A percentile compares a stretch with the other conserved stretches of the same genome.
Evolutionary conservation across 2,113 vertebrate species (phyloP).

Genomic region (Colossoma macropomum): DNA sequence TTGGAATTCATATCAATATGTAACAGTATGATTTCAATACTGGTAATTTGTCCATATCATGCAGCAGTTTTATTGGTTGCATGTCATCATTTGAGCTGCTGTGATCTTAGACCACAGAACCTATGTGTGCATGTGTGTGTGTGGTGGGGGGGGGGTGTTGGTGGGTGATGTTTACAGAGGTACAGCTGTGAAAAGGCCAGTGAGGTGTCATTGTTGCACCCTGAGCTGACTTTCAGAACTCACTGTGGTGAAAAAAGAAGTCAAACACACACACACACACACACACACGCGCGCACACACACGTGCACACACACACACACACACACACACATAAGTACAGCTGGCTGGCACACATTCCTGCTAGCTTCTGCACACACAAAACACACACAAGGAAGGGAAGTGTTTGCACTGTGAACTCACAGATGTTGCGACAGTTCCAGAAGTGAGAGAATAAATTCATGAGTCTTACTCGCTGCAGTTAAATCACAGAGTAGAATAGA

Average conservation of each 20-base stretch:
- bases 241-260: conserved; percentile 19
- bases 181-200: conserved; percentile 42
- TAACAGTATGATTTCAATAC: background rate
- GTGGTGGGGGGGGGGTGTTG: background rate
- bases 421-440: conserved; percentile 39
- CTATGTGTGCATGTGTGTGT: background rate
- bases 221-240: conserved; percentile 38
- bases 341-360: conserved; percentile 5
- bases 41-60: no score
- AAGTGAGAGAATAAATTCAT: background rate
- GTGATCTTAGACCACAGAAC: no score
- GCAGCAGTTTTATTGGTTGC: no score
- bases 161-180: conserved; percentile 12
- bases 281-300: background rate
- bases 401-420: conserved; percentile 38
- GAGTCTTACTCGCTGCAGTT: background rate
- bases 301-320: conserved; percentile 10
- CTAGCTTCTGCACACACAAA: conserved; percentile 11
- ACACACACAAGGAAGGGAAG: background rate
- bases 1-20: no score
- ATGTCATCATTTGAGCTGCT: no score
- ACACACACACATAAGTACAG: conserved; percentile 30
- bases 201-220: conserved; percentile 42
- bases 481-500: background rate
- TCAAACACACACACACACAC: conserved; percentile 29